These are phyloP conservation scores for Rhodinocichla rosea DNA, from an alignment of 2,113 vertebrate genomes.

Conservation along the genomic window DNA sequence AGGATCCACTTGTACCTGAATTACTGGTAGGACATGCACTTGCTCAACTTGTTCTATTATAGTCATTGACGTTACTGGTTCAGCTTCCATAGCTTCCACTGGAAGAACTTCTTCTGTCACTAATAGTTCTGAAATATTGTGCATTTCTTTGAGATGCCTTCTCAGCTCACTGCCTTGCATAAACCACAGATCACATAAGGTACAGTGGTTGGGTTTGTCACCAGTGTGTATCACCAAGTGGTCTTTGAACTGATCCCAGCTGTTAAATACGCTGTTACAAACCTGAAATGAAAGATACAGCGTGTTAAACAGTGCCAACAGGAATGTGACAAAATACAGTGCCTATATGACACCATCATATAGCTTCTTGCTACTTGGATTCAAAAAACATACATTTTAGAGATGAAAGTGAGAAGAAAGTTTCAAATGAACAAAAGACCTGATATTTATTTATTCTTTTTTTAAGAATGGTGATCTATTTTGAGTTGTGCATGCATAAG, in stretches of 20 bases:
- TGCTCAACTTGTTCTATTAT: conserved; percentile 86
- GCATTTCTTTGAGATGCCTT: conserved; percentile 82
- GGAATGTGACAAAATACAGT: neutral
- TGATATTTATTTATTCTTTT: neutral
- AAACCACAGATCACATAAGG: conserved; percentile 96
- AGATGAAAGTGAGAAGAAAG: neutral
- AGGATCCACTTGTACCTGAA: conserved; percentile 87
- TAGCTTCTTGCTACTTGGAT: neutral
- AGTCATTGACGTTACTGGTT: conserved; percentile 78
- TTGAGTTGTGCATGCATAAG: neutral
- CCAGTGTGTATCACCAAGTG: conserved; percentile 97
- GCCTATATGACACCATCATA: neutral
- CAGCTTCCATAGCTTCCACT: conserved; percentile 75
- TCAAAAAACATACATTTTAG: neutral
- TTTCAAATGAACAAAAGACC: neutral
- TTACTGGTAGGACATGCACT: conserved; percentile 86
- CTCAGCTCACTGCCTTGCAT: conserved; percentile 89
- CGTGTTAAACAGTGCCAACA: neutral
- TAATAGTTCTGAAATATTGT: conserved; percentile 79
- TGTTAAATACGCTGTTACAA: conserved; percentile 95
- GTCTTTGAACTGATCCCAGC: conserved; percentile 98
- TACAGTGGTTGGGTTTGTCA: conserved; percentile 96
- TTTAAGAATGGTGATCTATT: neutral
- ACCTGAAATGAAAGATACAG: conserved; percentile 78
- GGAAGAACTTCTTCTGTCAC: conserved; percentile 79